Evolutionary conservation across 2,113 vertebrate species (phyloP).

Genomic region (Datnioides undecimradiatus): DNA sequence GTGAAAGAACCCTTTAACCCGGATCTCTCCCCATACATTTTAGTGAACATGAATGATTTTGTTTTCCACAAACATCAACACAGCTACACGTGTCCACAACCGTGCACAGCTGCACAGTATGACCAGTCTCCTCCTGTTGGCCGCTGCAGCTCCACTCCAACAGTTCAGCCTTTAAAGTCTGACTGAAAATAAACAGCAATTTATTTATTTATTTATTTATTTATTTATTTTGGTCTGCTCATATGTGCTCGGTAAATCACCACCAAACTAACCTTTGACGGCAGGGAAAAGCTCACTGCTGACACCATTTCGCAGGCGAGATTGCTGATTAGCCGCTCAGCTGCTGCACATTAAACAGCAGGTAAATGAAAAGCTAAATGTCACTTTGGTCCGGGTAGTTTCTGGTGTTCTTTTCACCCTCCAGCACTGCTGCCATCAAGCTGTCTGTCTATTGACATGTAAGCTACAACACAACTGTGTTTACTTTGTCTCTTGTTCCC

Average conservation of each 20-base stretch:
- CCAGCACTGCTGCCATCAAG: too few relatives aligned
- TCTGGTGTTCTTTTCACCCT: too few relatives aligned
- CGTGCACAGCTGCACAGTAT: background rate
- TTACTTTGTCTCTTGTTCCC: too few relatives aligned
- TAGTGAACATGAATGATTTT: background rate
- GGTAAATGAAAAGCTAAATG: background rate
- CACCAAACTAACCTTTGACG: background rate
- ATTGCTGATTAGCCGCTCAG: background rate
- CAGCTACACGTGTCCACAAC: too few relatives aligned
- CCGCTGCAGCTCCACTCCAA: background rate
- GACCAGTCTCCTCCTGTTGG: background rate
- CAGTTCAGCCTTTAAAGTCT: background rate
- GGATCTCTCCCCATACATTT: background rate
- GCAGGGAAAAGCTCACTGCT: background rate
- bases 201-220: too few relatives aligned
- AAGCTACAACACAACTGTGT: too few relatives aligned
- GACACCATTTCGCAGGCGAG: background rate
- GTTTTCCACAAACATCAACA: too few relatives aligned
- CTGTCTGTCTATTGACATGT: too few relatives aligned
- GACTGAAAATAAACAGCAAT: background rate
- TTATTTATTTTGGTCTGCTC: too few relatives aligned
- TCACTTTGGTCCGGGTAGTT: background rate
- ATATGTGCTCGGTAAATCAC: too few relatives aligned
- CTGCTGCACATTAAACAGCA: background rate
- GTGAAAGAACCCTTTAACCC: constrained; percentile 1